Percentiles rank a stretch among this genome's conserved stretches.
These are phyloP conservation scores for Leucozona laternaria DNA, from an alignment of 2,888 invertebrate genomes.

Conservation along the genomic window DNA sequence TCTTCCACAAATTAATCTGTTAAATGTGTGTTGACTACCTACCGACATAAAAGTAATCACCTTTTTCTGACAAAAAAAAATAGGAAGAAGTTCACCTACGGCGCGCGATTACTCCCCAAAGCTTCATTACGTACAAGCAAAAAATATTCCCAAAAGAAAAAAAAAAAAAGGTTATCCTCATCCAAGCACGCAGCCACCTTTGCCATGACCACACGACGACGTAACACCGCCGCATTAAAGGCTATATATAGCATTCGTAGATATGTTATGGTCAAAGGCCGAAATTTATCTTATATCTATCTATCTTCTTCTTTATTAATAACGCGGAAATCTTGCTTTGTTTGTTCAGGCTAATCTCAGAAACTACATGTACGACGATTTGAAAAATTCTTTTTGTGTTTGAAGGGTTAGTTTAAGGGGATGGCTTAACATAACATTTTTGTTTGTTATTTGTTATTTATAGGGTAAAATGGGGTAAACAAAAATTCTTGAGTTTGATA, in stretches of 20 bases:
- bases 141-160: conserved; percentile 63
- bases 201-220: conserved; percentile 7
- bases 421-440: too few species aligned
- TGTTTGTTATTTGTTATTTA: too few species aligned
- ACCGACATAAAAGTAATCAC: conserved; percentile 62
- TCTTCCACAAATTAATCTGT: background rate
- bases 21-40: conserved; percentile 22
- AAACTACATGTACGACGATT: too few species aligned
- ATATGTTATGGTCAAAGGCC: conserved; percentile 12
- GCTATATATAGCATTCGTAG: background rate
- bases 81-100: conserved; percentile 40
- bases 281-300: background rate
- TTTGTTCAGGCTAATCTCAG: too few species aligned
- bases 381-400: too few species aligned
- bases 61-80: conserved; percentile 9
- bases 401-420: too few species aligned
- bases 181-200: conserved; percentile 15
- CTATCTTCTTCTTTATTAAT: too few species aligned
- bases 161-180: conserved; percentile 50
- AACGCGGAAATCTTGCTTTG: too few species aligned
- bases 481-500: too few species aligned
- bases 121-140: conserved; percentile 67
- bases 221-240: background rate
- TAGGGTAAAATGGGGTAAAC: too few species aligned
- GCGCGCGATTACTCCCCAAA: conserved; percentile 61